Base-by-base conservation (phyloP, 2,113 vertebrate species). In the Pterophyllum scalare region DNA sequence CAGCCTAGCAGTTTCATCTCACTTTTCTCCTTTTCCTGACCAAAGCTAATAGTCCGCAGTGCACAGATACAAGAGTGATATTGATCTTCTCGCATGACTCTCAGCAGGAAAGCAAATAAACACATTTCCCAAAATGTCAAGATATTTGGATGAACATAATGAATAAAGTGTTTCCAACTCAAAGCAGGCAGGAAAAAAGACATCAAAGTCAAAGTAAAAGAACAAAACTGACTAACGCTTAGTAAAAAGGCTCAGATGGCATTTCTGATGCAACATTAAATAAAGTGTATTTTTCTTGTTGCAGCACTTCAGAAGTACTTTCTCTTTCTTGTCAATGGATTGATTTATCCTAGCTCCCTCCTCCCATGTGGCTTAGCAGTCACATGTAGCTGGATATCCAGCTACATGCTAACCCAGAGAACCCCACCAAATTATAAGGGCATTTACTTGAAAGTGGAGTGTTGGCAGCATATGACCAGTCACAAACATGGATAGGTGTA, bases 41-140 rank as follows among this genome's bases (percentile, higher is more conserved):
- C 72, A 31, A 64, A 35, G 35, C 7, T 77, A 75, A 75, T 49
- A 35, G 46, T n/a, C 15, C 12, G 35, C 40, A 14, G 11, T 15
- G 24, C 19, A 38, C 43, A 75, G 62, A 81, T 22, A 72, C 38
- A 9, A 57, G 26, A 24, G n/a, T 56, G 15, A 17, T 56, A 65
- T 75, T 49, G 35, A 76, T 67, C 17, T 15, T 84, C 28, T 64
- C 20, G 11, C 61, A 20, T 31, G 33, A 56, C 52, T 74, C 54
- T 33, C 6, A 4, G 33, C 59, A 56, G 59, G n/a, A 80, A 72
- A 59, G n/a, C 75, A 43, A 79, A 57, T 54, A 28, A 72, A 46
- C 46, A 72, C 7, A 31, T 19, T 72, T n/a, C 49, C 38, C 33
- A 46, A 84, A 84, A 81, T 77, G 46, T 59, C 81, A 80, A 72